These are phyloP conservation scores for Grantiella picta DNA, from an alignment of 2,113 vertebrate species.

Conservation along the genomic window DNA sequence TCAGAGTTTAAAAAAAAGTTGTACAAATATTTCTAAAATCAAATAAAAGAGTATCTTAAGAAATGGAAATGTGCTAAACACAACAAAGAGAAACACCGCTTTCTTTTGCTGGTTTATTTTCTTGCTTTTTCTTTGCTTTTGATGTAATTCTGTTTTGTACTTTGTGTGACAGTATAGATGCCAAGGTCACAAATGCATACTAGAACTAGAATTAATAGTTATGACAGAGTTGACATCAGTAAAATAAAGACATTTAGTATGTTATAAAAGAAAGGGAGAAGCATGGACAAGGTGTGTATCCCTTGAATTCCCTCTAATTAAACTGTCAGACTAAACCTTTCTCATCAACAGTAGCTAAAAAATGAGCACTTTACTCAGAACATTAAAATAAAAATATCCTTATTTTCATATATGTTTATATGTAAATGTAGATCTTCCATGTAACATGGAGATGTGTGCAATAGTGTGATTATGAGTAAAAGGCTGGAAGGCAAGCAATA, in stretches of 20 bases:
- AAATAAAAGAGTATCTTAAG: slow-evolving; percentile 71
- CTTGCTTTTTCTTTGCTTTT: slow-evolving; percentile 66
- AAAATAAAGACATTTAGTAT: slow-evolving; percentile 33
- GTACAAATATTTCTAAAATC: slow-evolving; percentile 76
- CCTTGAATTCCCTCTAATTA: slow-evolving; percentile 52
- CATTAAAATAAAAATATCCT: slow-evolving; percentile 41
- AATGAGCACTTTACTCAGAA: slow-evolving; percentile 58
- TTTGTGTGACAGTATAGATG: slow-evolving; percentile 74
- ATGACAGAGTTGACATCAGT: slow-evolving; percentile 37
- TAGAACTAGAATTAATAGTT: slow-evolving; percentile 43
- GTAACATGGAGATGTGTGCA: slow-evolving; percentile 37
- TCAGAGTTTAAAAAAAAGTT: slow-evolving; percentile 60
- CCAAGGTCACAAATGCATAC: slow-evolving; percentile 74
- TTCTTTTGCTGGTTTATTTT: slow-evolving; percentile 65
- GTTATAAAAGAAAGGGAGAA: slow-evolving; percentile 49
- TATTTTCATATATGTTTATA: slow-evolving; percentile 68
- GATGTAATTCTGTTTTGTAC: slow-evolving; percentile 67
- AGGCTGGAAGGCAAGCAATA: slow-evolving; percentile 60
- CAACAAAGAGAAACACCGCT: slow-evolving; percentile 46
- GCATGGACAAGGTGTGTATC: slow-evolving; percentile 42
- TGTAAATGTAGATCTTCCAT: slow-evolving; percentile 54
- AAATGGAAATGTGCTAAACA: slow-evolving; percentile 64
- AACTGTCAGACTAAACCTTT: slow-evolving; percentile 35
- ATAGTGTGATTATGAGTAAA: slow-evolving; percentile 21
- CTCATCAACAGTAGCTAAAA: slow-evolving; percentile 54